Conservation (phyloP, 2,113 vertebrate species). For the Ophiodon elongatus region DNA sequence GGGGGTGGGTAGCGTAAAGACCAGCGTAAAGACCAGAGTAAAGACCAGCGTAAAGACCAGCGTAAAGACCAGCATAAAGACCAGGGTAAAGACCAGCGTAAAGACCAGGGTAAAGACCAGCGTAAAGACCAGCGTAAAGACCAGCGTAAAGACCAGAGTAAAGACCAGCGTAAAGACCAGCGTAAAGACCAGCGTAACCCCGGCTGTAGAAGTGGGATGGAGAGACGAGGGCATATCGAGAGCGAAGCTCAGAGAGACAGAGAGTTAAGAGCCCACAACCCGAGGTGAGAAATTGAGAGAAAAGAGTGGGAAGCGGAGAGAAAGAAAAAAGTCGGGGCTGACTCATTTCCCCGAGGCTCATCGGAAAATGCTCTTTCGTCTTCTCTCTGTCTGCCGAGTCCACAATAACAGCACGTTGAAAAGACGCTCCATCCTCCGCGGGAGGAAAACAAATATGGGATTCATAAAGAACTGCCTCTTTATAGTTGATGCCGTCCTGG, state of each 20-base stretch:
- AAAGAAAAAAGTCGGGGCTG: constrained; percentile 43
- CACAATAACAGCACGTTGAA: constrained; percentile 28
- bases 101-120: too few species aligned
- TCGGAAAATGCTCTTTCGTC: constrained; percentile 58
- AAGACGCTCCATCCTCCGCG: constrained; percentile 12
- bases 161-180: too few species aligned
- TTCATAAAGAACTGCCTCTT: constrained; percentile 36
- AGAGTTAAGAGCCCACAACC: constrained; percentile 16
- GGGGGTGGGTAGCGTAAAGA: too few species aligned
- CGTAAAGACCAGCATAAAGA: too few species aligned
- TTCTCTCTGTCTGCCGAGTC: constrained; percentile 46
- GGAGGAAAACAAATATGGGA: constrained; percentile 41
- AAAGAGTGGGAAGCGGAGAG: constrained; percentile 40
- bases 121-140: too few species aligned
- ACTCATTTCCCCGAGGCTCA: constrained; percentile 62
- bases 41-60: too few species aligned
- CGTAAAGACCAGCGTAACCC: too few species aligned
- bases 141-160: too few species aligned
- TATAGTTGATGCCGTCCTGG: background rate
- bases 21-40: too few species aligned
- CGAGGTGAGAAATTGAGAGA: constrained; percentile 51
- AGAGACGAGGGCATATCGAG: constrained; percentile 24
- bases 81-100: too few species aligned
- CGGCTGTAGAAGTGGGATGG: background rate
- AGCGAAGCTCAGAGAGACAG: constrained; percentile 31